Evolutionary conservation across 2,888 invertebrate genomes (phyloP).

Genomic region (Sinohyriopsis cumingii): DNA sequence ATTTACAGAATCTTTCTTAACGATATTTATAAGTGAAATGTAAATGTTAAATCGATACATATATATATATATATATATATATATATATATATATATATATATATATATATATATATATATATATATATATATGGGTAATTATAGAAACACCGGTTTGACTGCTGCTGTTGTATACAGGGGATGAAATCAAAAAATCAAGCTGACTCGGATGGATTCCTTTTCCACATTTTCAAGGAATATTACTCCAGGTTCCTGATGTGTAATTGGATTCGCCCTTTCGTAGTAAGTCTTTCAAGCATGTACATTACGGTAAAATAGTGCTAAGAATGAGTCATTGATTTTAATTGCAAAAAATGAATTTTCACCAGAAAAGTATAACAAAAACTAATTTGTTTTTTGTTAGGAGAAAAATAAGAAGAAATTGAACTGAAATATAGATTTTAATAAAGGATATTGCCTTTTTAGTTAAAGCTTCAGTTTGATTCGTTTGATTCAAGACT

Average conservation of each 20-base stretch:
- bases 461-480: too few species aligned
- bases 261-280: conserved; percentile 64
- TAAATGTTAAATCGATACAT: neutral
- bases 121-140: neutral
- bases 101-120: conserved; percentile 6
- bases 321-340: too few species aligned
- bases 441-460: too few species aligned
- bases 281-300: conserved; percentile 56
- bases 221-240: conserved; percentile 86
- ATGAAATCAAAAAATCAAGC: conserved; percentile 19
- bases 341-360: too few species aligned
- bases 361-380: too few species aligned
- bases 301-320: too few species aligned
- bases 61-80: conserved; percentile 11
- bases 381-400: too few species aligned
- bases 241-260: conserved; percentile 76
- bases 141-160: conserved; percentile 15
- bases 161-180: conserved; percentile 9
- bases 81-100: conserved; percentile 12
- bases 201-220: conserved; percentile 79
- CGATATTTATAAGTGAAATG: too few species aligned
- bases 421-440: too few species aligned
- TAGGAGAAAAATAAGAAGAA: too few species aligned
- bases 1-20: too few species aligned
- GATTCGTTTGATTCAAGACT: too few species aligned